Conservation (phyloP, 1,140 invertebrate species). For the Pseudobourletiella spinata region DNA sequence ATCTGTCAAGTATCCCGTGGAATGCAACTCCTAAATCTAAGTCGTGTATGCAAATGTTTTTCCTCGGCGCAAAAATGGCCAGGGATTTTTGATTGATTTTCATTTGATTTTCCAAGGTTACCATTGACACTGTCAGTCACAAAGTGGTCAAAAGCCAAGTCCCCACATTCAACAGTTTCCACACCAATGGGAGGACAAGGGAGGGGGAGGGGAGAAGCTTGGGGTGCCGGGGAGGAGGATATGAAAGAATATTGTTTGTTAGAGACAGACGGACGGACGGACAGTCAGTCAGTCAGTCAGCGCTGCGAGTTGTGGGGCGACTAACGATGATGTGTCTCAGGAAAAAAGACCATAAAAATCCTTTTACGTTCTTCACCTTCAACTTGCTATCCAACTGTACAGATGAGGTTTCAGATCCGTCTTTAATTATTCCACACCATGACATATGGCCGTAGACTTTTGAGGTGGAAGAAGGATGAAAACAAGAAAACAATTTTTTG, state of each 20-base stretch:
- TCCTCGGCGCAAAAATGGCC: background rate
- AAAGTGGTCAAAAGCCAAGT: background rate
- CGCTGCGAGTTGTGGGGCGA: too few relatives aligned
- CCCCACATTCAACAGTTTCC: background rate
- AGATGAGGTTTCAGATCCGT: too few relatives aligned
- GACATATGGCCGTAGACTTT: too few relatives aligned
- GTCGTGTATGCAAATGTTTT: background rate
- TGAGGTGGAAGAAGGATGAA: too few relatives aligned
- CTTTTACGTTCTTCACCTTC: background rate
- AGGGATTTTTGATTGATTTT: slow-evolving; percentile 13
- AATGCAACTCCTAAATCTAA: slow-evolving; percentile 13
- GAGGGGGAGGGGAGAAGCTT: background rate
- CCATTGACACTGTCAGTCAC: slow-evolving; percentile 7
- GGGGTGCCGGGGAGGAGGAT: too few relatives aligned
- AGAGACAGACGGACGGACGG: background rate
- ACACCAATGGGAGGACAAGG: background rate
- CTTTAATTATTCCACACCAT: too few relatives aligned
- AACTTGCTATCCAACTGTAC: too few relatives aligned
- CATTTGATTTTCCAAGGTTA: slow-evolving; percentile 7
- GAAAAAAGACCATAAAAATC: slow-evolving; percentile 6
- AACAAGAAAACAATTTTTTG: too few relatives aligned
- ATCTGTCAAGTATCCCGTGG: slow-evolving; percentile 6
- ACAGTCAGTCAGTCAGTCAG: too few relatives aligned
- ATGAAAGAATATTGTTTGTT: background rate
- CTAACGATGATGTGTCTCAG: too few relatives aligned